Conservation (phyloP, 2,797 vertebrate species). For the Smutsia gigantea region DNA sequence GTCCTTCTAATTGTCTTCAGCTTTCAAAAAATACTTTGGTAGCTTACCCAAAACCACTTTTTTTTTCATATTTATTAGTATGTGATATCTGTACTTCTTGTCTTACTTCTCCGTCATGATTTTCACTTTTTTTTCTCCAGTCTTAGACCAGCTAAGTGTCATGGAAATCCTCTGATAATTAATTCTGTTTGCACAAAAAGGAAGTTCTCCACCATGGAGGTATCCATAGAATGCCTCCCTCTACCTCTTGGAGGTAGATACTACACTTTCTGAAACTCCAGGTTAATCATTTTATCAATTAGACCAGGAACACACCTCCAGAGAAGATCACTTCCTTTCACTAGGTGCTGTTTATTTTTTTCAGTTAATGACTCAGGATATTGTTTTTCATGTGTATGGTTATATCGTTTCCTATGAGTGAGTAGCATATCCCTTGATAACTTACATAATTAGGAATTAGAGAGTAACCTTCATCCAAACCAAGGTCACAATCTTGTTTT, state of each 20-base stretch:
- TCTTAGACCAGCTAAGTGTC: slow-evolving; percentile 50
- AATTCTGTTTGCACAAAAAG: slow-evolving; percentile 67
- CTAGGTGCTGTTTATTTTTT: slow-evolving; percentile 71
- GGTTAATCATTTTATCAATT: slow-evolving; percentile 72
- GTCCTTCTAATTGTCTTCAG: not conserved
- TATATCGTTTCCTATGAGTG: slow-evolving; percentile 86
- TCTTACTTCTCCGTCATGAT: slow-evolving; percentile 50
- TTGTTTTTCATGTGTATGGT: slow-evolving; percentile 73
- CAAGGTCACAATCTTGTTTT: slow-evolving; percentile 16
- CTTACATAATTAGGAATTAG: slow-evolving; percentile 69
- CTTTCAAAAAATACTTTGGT: not conserved
- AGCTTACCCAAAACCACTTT: not conserved
- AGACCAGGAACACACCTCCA: slow-evolving; percentile 68
- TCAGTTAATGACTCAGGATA: slow-evolving; percentile 84
- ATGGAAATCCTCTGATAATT: slow-evolving; percentile 80
- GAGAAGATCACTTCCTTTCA: slow-evolving; percentile 83
- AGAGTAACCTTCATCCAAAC: slow-evolving; percentile 68
- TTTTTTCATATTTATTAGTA: not conserved
- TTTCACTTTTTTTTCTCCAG: slow-evolving; percentile 58
- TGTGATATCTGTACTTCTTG: slow-evolving; percentile 47
- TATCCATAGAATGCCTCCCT: slow-evolving; percentile 53
- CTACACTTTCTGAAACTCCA: slow-evolving; percentile 71
- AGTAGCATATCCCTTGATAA: slow-evolving; percentile 77
- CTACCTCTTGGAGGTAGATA: slow-evolving; percentile 40
- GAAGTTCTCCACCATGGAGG: slow-evolving; percentile 70